Evolutionary conservation across 2,113 vertebrate species (phyloP).

Genomic region (Platichthys stellatus): DNA sequence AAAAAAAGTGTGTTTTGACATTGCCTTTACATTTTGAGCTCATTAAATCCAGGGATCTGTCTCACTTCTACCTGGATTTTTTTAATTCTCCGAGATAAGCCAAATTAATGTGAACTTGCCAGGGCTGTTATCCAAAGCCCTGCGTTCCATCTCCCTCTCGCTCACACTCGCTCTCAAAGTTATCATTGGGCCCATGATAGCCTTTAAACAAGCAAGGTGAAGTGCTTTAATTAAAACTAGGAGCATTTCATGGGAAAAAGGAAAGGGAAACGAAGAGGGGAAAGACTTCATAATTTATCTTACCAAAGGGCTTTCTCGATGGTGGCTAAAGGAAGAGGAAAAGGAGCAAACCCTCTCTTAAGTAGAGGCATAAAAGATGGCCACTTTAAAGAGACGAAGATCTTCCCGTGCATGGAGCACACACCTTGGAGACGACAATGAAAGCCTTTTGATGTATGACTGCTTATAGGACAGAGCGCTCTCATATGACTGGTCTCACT

Average conservation of each 20-base stretch:
- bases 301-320: slow-evolving; percentile 66
- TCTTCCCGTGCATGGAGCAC: slow-evolving; percentile 21
- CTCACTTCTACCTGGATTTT: slow-evolving; percentile 82
- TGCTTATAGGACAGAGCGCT: slow-evolving; percentile 13
- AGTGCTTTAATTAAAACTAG: slow-evolving; percentile 86
- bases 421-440: slow-evolving; percentile 54
- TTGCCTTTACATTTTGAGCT: slow-evolving; percentile 84
- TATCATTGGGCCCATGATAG: slow-evolving; percentile 85
- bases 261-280: slow-evolving; percentile 66
- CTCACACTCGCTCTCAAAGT: slow-evolving; percentile 74
- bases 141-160: slow-evolving; percentile 73
- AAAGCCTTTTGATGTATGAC: slow-evolving; percentile 54
- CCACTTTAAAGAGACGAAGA: slow-evolving; percentile 53
- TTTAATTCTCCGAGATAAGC: slow-evolving; percentile 81
- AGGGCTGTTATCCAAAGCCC: slow-evolving; percentile 85
- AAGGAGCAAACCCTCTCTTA: slow-evolving; percentile 58
- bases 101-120: slow-evolving; percentile 86
- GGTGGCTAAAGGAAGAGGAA: slow-evolving; percentile 58
- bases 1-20: slow-evolving; percentile 77
- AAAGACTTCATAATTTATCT: slow-evolving; percentile 80
- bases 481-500: slow-evolving; percentile 32
- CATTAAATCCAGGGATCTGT: slow-evolving; percentile 83
- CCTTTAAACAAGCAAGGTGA: slow-evolving; percentile 87
- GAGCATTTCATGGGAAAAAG: slow-evolving; percentile 74
- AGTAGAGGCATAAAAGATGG: slow-evolving; percentile 59